These are phyloP conservation scores for Mesochorus sp. DNA, from an alignment of 2,888 invertebrate species.

Conservation along the genomic window DNA sequence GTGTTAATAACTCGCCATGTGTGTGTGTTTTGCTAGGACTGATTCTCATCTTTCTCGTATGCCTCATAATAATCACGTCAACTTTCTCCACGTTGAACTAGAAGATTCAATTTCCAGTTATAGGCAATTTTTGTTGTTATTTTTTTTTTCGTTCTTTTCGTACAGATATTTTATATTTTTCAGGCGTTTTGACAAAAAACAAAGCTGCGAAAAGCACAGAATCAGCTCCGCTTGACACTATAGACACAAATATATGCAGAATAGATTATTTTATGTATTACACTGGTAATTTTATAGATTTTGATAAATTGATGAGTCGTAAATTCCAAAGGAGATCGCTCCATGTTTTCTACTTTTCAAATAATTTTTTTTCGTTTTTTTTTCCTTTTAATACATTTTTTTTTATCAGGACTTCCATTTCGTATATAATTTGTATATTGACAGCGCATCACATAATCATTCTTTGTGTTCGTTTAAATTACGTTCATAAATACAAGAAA, in stretches of 20 bases:
- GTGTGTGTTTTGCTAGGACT: slow-evolving; percentile 73
- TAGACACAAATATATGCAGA: slow-evolving; percentile 71
- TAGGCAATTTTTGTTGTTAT: not conserved
- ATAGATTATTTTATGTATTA: slow-evolving; percentile 66
- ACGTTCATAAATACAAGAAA: slow-evolving; percentile 55
- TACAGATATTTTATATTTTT: slow-evolving; percentile 43
- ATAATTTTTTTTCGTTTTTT: slow-evolving; percentile 17
- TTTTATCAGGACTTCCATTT: slow-evolving; percentile 31
- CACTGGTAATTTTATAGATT: slow-evolving; percentile 48
- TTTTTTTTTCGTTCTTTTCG: slow-evolving; percentile 6
- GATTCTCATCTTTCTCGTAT: slow-evolving; percentile 70
- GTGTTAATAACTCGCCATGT: slow-evolving; percentile 70
- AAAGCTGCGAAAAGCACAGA: slow-evolving; percentile 71
- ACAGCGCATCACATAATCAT: slow-evolving; percentile 50
- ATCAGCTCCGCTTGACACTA: slow-evolving; percentile 78
- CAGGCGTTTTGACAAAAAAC: slow-evolving; percentile 50
- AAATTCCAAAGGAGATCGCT: slow-evolving; percentile 61
- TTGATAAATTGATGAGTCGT: slow-evolving; percentile 74
- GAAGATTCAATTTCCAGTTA: slow-evolving; percentile 12
- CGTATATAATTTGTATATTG: slow-evolving; percentile 39
- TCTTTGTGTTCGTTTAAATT: slow-evolving; percentile 46
- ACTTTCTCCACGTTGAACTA: slow-evolving; percentile 44
- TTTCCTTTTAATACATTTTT: slow-evolving; percentile 37
- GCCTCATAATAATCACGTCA: slow-evolving; percentile 37
- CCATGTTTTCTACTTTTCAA: slow-evolving; percentile 34